Evolutionary conservation across 2,888 invertebrate species (phyloP).

Genomic region (Agonopterix heracliana): DNA sequence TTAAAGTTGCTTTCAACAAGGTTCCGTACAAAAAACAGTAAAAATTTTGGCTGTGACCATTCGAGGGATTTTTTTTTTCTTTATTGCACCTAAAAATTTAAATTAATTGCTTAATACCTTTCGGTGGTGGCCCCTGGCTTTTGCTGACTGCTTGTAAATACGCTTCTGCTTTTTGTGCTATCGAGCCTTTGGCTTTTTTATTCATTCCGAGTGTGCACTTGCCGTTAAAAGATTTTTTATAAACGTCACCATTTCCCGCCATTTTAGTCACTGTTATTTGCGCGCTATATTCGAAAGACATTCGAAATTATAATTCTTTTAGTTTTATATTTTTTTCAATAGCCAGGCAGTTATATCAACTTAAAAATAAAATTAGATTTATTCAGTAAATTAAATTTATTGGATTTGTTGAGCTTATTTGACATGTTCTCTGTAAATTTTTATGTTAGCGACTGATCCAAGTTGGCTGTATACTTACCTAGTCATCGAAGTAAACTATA

Average conservation of each 20-base stretch:
- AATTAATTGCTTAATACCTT: conserved; percentile 33
- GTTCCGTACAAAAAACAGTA: no score
- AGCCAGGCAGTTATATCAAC: background rate
- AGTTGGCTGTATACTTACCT: background rate
- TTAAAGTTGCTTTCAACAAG: no score
- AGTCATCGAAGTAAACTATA: conserved; percentile 12
- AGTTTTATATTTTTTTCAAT: conserved; percentile 2
- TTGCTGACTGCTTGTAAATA: conserved; percentile 56
- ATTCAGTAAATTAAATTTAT: conserved; percentile 2
- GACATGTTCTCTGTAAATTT: conserved; percentile 28
- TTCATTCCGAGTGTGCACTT: conserved; percentile 45
- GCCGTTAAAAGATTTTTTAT: conserved; percentile 46
- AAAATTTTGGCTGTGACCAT: no score
- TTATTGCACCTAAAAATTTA: no score
- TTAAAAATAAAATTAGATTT: conserved; percentile 3
- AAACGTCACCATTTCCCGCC: conserved; percentile 45
- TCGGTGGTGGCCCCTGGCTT: conserved; percentile 35
- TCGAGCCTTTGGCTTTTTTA: conserved; percentile 39
- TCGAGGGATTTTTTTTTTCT: no score
- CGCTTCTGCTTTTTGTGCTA: conserved; percentile 55
- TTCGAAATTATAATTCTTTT: conserved; percentile 20
- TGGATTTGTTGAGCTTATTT: background rate
- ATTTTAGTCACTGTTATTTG: conserved; percentile 50
- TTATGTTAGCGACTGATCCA: conserved; percentile 16
- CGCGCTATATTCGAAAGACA: conserved; percentile 48